Base-by-base conservation (phyloP, 2,113 vertebrate genomes). In the Pomatostomus ruficeps region DNA sequence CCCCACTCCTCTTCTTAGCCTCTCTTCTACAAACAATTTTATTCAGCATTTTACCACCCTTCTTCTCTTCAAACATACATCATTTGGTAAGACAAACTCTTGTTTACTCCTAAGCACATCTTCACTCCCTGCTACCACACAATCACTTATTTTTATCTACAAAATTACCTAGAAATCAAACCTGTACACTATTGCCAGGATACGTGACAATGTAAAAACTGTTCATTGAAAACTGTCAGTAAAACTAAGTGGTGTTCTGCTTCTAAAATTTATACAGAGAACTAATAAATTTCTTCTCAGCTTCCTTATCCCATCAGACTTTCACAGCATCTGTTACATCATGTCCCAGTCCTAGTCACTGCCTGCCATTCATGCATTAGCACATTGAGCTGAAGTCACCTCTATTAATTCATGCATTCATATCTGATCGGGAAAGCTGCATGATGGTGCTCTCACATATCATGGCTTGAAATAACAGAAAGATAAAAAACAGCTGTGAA, bases 151-250 rank as follows among this genome's bases (percentile, higher is more conserved):
- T 90, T 96, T 95, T 88, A 77, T 81, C 79, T 77, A 72, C 35
- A 28, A 77, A 92, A 88, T n/a, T 58, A 76, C n/a, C 83, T 65
- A 90, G 58, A 97, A 92, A 95, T 75, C 66, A 88, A 95, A 35
- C 13, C n/a, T 57, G 45, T 62, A 59, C 72, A 61, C 33, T 93
- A 83, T 11, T 88, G 66, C 58, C 29, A 89, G 23, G 29, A 92
- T n/a, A 61, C 26, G 54, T 17, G 11, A 45, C 51, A 94, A 36
- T 12, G 10, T 79, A 81, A 91, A 86, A 74, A 59, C 80, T 65
- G 6, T 66, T 31, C 52, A 75, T 72, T 68, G 9, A 12, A 71
- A 87, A 81, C 5, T 25, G 6, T 16, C 55, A 74, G 35, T 43
- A 73, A 90, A 91, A 45, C 45, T 57, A 84, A 68, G 3, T 20